Base-by-base conservation (phyloP, 2,888 invertebrate species). In the Latheticus oryzae region DNA sequence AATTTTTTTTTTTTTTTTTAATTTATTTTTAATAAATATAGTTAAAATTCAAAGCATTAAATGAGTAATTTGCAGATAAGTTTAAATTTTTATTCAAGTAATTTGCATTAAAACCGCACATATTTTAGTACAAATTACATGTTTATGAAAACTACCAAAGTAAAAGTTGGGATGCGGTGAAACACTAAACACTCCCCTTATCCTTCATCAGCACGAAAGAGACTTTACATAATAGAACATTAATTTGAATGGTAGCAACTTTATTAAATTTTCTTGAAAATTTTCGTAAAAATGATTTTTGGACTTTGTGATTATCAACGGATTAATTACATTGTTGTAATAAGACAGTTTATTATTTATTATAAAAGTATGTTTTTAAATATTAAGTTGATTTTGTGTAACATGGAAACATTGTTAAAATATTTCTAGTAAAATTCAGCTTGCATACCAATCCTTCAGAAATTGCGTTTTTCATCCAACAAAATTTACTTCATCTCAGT, bases 201-300 rank as follows among this genome's bases (percentile, higher is more conserved):
- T 58, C 50, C 54, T 52, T 57, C 62, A 62, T 62, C 55, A 60
- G 45, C 58, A 61, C 55, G 51, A 61, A 61, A 58, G 55, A 47
- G 50, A 57, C 51, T 59, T 59, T 56, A 61, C 51, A 47, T 42
- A 56, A 61, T 50, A 50, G 30, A n/a, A 37, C 57, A 62, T 62
- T 60, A 61, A 58, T 55, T 61, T 52, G 47, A 56, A 62, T 47
- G 61, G 45, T 52, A 53, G 50, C 30, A 43, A 40, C 51, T 58
- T 61, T 61, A 58, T 55, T 60, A 60, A 60, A 60, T 57, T 57
- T 55, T 28, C 19, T 13, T 15, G 8, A 37, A 52, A 43, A 47
- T 58, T 58, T 55, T 43, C 9, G n/a, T n/a, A n/a, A n/a, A n/a
- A n/a, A n/a, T n/a, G n/a, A n/a, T n/a, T n/a, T n/a, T n/a, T n/a